Conservation (phyloP, 1,140 invertebrate species). For the Vanessa atalanta region DNA sequence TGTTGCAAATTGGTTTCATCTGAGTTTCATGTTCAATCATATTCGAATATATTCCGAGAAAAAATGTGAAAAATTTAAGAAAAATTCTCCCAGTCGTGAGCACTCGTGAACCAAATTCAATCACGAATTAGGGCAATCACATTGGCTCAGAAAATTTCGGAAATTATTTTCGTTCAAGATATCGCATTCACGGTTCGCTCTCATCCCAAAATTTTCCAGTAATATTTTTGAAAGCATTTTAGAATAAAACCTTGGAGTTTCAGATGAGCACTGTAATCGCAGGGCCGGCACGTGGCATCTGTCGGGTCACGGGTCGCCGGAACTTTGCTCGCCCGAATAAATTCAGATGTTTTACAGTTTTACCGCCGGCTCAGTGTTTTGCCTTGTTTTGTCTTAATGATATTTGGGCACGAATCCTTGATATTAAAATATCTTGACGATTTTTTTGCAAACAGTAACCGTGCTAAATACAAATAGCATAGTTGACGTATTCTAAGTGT, state of each 20-base stretch:
- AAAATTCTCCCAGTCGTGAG: conserved; percentile 11
- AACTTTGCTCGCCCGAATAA: conserved; percentile 31
- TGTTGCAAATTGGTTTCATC: not conserved
- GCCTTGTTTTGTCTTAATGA: not conserved
- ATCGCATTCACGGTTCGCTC: conserved; percentile 12
- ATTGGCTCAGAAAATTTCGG: conserved; percentile 12
- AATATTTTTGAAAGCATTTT: conserved; percentile 25
- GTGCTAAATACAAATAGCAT: no score
- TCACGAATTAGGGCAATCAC: conserved; percentile 22
- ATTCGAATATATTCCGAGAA: not conserved
- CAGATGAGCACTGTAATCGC: conserved; percentile 10
- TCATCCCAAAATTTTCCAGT: conserved; percentile 12
- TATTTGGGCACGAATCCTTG: not conserved
- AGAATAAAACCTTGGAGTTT: conserved; percentile 20
- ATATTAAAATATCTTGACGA: not conserved
- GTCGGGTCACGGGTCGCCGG: conserved; percentile 23
- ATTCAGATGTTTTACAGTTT: conserved; percentile 34
- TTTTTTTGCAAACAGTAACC: not conserved
- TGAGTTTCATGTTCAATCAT: not conserved
- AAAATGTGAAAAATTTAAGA: conserved; percentile 2
- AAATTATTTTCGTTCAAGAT: conserved; percentile 16
- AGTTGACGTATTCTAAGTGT: no score
- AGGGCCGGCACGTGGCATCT: conserved; percentile 27
- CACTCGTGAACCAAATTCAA: conserved; percentile 12
- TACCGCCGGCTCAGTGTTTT: conserved; percentile 17